These are phyloP conservation scores for Dysidea cf. avara DNA, from an alignment of 37 sponge, comb jelly and placozoan species.

Conservation along the genomic window DNA sequence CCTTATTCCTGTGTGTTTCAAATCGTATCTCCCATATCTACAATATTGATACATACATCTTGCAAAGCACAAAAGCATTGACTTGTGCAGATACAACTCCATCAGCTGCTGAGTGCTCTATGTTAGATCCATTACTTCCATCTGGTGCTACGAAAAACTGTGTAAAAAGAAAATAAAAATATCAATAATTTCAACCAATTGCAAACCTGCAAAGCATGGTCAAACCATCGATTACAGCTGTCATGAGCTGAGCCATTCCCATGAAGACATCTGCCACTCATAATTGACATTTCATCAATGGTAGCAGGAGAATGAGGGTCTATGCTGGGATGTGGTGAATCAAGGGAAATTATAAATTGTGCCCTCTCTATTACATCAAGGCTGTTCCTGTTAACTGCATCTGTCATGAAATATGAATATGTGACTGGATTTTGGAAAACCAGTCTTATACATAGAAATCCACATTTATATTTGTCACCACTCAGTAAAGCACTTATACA, in stretches of 20 bases:
- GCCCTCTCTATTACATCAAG: conserved; percentile 70
- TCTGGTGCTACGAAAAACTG: conserved; percentile 67
- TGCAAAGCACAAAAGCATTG: conserved; percentile 32
- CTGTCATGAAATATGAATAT: too few species aligned
- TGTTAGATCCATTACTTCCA: conserved; percentile 52
- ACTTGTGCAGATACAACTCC: conserved; percentile 50
- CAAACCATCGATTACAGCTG: conserved; percentile 91
- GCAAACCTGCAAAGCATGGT: conserved; percentile 71
- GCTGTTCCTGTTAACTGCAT: conserved; percentile 47
- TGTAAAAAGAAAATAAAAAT: too few species aligned
- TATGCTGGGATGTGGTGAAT: conserved; percentile 38
- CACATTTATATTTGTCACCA: too few species aligned
- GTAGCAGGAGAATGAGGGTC: too few species aligned
- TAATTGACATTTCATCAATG: too few species aligned
- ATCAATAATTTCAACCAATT: too few species aligned
- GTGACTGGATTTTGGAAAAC: too few species aligned
- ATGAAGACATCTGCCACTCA: conserved; percentile 67
- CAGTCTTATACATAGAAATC: too few species aligned
- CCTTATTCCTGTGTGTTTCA: too few species aligned
- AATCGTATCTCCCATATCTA: not conserved
- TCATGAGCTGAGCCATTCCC: conserved; percentile 69
- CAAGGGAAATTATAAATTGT: conserved; percentile 57
- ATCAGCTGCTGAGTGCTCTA: conserved; percentile 83
- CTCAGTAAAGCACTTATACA: too few species aligned
- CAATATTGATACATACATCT: conserved; percentile 7